These are phyloP conservation scores for Oscheius onirici DNA, from an alignment of 2,888 invertebrate species.

Conservation along the genomic window DNA sequence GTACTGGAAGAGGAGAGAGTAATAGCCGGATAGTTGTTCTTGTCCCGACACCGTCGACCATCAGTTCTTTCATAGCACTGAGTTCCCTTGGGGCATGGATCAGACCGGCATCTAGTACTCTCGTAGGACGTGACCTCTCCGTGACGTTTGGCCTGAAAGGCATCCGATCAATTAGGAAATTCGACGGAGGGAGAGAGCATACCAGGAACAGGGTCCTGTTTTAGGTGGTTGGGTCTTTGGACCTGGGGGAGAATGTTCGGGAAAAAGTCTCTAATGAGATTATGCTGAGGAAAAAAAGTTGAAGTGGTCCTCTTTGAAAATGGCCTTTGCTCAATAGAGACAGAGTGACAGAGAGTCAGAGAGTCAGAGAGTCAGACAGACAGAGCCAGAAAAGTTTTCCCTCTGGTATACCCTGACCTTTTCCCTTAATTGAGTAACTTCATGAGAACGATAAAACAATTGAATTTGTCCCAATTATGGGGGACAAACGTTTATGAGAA, in stretches of 20 bases:
- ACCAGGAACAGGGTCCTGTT: background rate
- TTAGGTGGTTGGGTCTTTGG: background rate
- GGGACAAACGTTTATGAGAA: background rate
- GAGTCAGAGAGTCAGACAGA: too few species aligned
- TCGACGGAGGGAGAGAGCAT: background rate
- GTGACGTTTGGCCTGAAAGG: conserved; percentile 22
- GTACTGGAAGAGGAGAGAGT: background rate
- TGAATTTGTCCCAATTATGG: too few species aligned
- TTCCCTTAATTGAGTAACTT: too few species aligned
- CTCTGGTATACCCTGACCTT: too few species aligned
- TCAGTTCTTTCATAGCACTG: conserved; percentile 16
- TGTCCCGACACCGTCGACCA: conserved; percentile 11
- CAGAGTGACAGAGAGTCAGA: too few species aligned
- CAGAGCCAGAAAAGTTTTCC: too few species aligned
- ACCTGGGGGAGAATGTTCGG: background rate
- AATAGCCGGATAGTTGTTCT: background rate
- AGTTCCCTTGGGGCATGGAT: conserved; percentile 22
- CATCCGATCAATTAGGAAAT: conserved; percentile 22
- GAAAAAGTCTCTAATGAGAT: background rate
- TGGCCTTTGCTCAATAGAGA: too few species aligned
- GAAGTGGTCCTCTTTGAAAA: too few species aligned
- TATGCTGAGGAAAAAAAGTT: too few species aligned
- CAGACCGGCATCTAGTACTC: conserved; percentile 1
- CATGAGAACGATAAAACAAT: too few species aligned
- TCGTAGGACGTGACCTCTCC: conserved; percentile 12